Percentiles rank a stretch among this genome's conserved stretches.
Evolutionary conservation across 30 jellyfish, hydroid and myxozoan genomes (phyloP).

Genomic region (Phacellophora camtschatica): DNA sequence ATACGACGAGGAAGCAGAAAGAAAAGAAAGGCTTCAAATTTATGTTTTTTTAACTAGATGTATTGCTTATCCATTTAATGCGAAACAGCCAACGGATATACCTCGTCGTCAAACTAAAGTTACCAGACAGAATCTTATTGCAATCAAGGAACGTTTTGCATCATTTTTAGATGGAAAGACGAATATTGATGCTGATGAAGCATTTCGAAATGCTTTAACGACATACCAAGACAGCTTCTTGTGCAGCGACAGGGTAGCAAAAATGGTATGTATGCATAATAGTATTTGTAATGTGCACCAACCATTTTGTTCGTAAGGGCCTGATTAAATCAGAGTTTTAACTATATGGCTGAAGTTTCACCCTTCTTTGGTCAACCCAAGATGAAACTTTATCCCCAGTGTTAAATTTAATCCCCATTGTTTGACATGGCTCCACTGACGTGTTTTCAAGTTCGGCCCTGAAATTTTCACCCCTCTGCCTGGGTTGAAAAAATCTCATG

Average conservation of each 20-base stretch:
- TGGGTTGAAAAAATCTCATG: too few relatives aligned
- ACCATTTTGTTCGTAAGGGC: too few relatives aligned
- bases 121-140: constrained; percentile 78
- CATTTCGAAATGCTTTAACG: constrained; percentile 82
- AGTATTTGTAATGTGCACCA: too few relatives aligned
- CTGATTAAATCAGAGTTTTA: too few relatives aligned
- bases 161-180: constrained; percentile 90
- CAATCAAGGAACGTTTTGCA: constrained; percentile 91
- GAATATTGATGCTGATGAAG: constrained; percentile 92
- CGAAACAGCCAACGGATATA: constrained; percentile 96
- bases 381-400: too few relatives aligned
- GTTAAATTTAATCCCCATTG: too few relatives aligned
- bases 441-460: too few relatives aligned
- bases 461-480: too few relatives aligned
- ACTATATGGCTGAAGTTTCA: too few relatives aligned
- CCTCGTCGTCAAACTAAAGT: constrained; percentile 89
- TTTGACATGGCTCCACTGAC: too few relatives aligned
- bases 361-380: too few relatives aligned
- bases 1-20: constrained; percentile 85
- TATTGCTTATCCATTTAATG: constrained; percentile 95
- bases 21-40: constrained; percentile 77
- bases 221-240: constrained; percentile 86
- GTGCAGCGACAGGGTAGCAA: constrained; percentile 93
- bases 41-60: constrained; percentile 90
- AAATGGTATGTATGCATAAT: constrained; percentile 80